Conservation (phyloP, 2,888 invertebrate species). For the Idaea straminata region DNA sequence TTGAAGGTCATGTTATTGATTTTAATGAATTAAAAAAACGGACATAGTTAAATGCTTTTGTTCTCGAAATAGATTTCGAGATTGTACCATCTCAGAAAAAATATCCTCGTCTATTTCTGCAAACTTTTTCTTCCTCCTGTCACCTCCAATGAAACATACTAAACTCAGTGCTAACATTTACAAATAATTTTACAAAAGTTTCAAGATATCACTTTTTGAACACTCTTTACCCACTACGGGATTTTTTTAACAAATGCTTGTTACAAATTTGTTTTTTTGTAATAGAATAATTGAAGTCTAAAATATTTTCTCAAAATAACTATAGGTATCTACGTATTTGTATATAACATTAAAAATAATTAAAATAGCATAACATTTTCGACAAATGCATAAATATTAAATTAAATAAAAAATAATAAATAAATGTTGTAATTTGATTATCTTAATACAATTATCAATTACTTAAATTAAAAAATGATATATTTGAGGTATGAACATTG, state of each 20-base stretch:
- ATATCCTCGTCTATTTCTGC: too few species aligned
- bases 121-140: too few species aligned
- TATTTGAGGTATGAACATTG: neutral
- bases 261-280: too few species aligned
- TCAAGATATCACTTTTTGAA: conserved; percentile 2
- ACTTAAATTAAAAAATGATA: neutral
- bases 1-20: too few species aligned
- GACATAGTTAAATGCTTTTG: too few species aligned
- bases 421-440: neutral
- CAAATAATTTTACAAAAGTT: neutral
- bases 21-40: too few species aligned
- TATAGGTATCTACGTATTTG: neutral
- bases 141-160: too few species aligned
- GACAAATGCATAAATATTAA: neutral
- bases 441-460: neutral
- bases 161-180: neutral
- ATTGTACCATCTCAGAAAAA: too few species aligned
- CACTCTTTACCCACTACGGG: neutral
- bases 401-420: neutral
- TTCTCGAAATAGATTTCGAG: too few species aligned
- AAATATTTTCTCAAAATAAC: neutral
- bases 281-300: neutral
- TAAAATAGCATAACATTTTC: neutral
- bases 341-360: neutral
- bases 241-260: neutral